Percentiles rank a stretch among this genome's conserved stretches.
Conservation (phyloP, 2,797 vertebrate species). For the Bovichtus variegatus region DNA sequence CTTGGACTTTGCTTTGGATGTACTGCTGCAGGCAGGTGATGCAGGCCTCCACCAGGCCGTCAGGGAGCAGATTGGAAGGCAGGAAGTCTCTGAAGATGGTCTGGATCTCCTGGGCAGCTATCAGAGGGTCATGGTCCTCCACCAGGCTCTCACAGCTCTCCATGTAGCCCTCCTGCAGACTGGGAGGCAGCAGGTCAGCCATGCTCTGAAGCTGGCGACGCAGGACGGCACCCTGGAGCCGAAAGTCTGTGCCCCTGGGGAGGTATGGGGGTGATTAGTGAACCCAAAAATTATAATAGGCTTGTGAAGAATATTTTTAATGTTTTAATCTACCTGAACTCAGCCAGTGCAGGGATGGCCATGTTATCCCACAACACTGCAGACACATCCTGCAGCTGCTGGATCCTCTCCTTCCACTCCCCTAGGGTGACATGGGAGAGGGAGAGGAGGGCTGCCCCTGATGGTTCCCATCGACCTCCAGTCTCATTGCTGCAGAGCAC, state of each 20-base stretch:
- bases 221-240: conserved; percentile 89
- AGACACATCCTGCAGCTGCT: conserved; percentile 91
- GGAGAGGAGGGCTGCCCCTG: conserved; percentile 84
- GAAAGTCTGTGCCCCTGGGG: conserved; percentile 86
- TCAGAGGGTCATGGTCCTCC: conserved; percentile 79
- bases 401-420: conserved; percentile 91
- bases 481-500: conserved; percentile 88
- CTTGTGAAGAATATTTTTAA: not conserved
- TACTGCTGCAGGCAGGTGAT: conserved; percentile 90
- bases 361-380: conserved; percentile 93
- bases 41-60: conserved; percentile 88
- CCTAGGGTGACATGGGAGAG: conserved; percentile 91
- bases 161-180: conserved; percentile 87
- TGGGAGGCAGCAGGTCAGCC: conserved; percentile 87
- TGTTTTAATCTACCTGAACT: conserved; percentile 88
- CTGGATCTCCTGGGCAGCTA: conserved; percentile 88
- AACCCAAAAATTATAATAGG: not conserved
- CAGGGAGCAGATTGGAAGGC: conserved; percentile 86
- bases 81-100: conserved; percentile 86
- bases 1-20: conserved; percentile 80
- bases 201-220: conserved; percentile 89
- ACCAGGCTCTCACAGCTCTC: conserved; percentile 89
- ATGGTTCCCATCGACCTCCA: conserved; percentile 85
- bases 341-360: conserved; percentile 85
- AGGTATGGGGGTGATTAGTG: conserved; percentile 1